phyloP scores from a whole-genome alignment of 2,797 vertebrate genomes.

The Myiotriccus ornatus region DNA sequence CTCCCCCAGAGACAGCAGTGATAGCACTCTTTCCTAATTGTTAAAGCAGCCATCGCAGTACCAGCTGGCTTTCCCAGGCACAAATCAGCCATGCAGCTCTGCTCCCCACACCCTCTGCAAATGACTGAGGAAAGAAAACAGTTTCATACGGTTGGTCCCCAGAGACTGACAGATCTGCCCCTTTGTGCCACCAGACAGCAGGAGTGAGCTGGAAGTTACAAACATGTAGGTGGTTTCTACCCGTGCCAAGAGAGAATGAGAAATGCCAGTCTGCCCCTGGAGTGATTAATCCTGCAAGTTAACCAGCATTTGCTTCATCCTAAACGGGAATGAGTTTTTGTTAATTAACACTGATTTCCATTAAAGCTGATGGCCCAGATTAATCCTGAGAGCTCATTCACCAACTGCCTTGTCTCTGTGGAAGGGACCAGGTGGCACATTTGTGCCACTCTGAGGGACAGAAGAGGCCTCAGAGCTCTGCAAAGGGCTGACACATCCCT shows the following conservation, averaged over 20 bases:
- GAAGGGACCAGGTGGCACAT: not conserved
- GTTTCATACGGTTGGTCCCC: not conserved
- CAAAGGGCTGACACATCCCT: not conserved
- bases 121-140: conserved; percentile 1
- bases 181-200: not conserved
- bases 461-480: not conserved
- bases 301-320: not conserved
- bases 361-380: not conserved
- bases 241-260: conserved; percentile 2
- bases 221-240: conserved; percentile 1
- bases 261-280: conserved; percentile 16
- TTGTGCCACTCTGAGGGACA: not conserved
- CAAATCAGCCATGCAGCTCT: not conserved
- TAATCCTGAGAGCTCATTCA: not conserved
- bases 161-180: not conserved
- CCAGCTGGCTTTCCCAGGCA: not conserved
- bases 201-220: conserved; percentile 5
- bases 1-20: not conserved
- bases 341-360: conserved; percentile 20
- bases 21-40: not conserved
- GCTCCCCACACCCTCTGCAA: not conserved
- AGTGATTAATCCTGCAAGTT: conserved; percentile 22
- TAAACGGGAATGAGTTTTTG: not conserved
- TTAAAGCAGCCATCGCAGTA: not conserved
- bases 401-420: not conserved